Evolutionary conservation across 23 tunicate genomes (phyloP), one percentile per base, ranked within the genome.

Genomic region (Ciona savignyi): DNA sequence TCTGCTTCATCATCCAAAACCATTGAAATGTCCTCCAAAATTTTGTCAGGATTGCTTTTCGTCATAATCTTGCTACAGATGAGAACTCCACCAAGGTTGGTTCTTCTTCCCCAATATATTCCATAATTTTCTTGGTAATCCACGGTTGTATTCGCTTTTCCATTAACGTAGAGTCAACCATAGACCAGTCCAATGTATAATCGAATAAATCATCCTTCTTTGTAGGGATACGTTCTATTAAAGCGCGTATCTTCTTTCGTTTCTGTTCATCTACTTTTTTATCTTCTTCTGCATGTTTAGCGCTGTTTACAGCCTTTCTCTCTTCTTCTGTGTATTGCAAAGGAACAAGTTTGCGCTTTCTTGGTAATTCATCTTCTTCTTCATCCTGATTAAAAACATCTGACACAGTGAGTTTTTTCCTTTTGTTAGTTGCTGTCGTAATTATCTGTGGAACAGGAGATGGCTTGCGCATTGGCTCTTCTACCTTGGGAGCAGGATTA

Each of bases 1-100:
- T 95, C 99, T 0, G 99, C 99, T 68, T 95, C 99, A 32, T 95
- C 99, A 76, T 95, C 99, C 70, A 88, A 75, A 65, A 88, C 90
- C 97, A 91, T 91, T 4, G 97, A 81, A 30, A 91, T 83, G 48
- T 91, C 97, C 71, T 84, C 91, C 3, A 71, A 76, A 31, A 91
- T 91, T 33, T 88, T 80, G 31, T 91, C 97, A 0, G 98, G 93
- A 35, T 70, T 74, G 63, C 88, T 81, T 74, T 81, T 82, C 28
- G 93, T 81, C 93, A 86, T 86, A 23, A 86, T 93, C 66, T 91
- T 91, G 71, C 91, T 85, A 86, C 97, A 91, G 35, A 95, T 95
- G 66, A n/a, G n/a, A 95, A 95, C 73, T 90, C 90, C 15, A 95
- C 96, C 27, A 95, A 72, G 3, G 99, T 95, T 9, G 96, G 92